Evolutionary conservation across 2,888 invertebrate genomes (phyloP).

Genomic region (Merodon equestris): DNA sequence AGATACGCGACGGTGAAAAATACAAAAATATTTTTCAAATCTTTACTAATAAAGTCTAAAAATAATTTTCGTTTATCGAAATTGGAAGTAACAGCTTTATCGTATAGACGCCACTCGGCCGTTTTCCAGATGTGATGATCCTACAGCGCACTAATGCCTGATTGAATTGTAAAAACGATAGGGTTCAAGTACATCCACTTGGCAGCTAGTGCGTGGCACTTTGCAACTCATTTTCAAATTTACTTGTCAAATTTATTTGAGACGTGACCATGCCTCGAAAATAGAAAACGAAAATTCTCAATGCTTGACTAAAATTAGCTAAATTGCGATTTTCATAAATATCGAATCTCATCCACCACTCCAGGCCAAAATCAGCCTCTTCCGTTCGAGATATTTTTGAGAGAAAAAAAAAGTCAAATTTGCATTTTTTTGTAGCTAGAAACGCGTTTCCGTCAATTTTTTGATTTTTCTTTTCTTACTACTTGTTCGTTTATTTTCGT

Average conservation of each 20-base stretch:
- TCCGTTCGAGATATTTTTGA: not conserved
- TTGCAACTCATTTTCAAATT: conserved; percentile 22
- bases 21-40: not conserved
- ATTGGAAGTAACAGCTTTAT: not conserved
- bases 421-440: conserved; percentile 47
- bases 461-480: conserved; percentile 34
- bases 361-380: not conserved
- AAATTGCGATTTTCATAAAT: not conserved
- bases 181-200: conserved; percentile 8
- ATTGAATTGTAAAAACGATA: conserved; percentile 7
- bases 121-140: conserved; percentile 40
- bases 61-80: conserved; percentile 9
- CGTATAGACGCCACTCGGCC: conserved; percentile 1
- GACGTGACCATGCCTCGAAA: conserved; percentile 16
- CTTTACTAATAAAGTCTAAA: conserved; percentile 11
- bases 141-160: not conserved
- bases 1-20: conserved; percentile 1
- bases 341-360: conserved; percentile 56
- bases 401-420: conserved; percentile 20
- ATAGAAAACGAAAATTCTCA: conserved; percentile 18
- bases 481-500: conserved; percentile 37
- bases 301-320: conserved; percentile 44
- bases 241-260: conserved; percentile 28
- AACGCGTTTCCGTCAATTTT: conserved; percentile 65
- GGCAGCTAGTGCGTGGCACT: conserved; percentile 21